Evolutionary conservation across 2,888 invertebrate genomes (phyloP), one percentile per base, ranked within the genome.

Genomic region (Athetis lepigone): DNA sequence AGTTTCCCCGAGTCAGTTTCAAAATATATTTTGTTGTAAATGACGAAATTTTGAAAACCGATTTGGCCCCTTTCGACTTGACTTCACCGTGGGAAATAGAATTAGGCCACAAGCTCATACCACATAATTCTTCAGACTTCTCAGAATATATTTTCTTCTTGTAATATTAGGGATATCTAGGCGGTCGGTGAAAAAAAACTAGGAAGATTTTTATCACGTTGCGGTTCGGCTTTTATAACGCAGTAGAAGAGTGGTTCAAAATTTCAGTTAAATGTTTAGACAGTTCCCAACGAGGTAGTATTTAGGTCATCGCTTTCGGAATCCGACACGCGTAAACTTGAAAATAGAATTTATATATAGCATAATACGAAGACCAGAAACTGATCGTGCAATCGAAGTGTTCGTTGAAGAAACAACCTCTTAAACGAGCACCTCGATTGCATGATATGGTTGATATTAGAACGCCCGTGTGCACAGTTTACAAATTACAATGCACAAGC

Each of bases 311-410:
- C 84, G 83, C 80, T 85, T 87, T 86, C 85, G 83, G 85, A 88
- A 88, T 85, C 81, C 81, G 83, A 86, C 84, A 82, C 85, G 86
- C 83, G 88, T 93, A 92, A 92, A 93, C 91, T 93, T 92, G 91
- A 92, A 92, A 92, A 94, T 92, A 92, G 91, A 92, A 83, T 90
- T 80, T 92, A 92, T 87, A 88, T 89, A 85, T 87, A 89, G 86
- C 59, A 29, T 67, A 63, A 59, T 71, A 82, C 83, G 79, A 88
- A 83, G 85, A 87, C 83, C 86, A 84, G 76, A 80, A 80, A 84
- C 72, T 82, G 65, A 82, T 70, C 58, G 68, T 63, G 68, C 66
- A n/a, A n/a, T n/a, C n/a, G n/a, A n/a, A n/a, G n/a, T n/a, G n/a
- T n/a, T n/a, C n/a, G n/a, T n/a, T n/a, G n/a, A n/a, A n/a, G n/a